Evolutionary conservation across 1,140 invertebrate genomes (phyloP).

Genomic region (Micrasema minimum): DNA sequence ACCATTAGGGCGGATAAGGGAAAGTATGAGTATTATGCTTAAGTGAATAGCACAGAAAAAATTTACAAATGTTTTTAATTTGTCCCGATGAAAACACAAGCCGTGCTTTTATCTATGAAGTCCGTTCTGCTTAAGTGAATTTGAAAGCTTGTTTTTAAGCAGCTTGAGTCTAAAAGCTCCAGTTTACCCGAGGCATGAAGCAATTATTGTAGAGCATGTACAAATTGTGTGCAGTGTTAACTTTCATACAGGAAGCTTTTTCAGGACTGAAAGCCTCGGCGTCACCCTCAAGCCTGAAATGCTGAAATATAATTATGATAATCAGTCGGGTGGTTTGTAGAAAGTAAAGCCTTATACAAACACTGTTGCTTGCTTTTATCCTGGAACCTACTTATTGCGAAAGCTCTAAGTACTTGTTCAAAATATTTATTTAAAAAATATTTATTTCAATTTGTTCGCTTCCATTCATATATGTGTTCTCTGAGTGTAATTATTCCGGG

Average conservation of each 20-base stretch:
- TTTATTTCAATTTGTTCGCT: no score
- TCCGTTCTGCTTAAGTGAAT: slow-evolving; percentile 6
- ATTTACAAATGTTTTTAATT: neutral
- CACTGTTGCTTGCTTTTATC: slow-evolving; percentile 5
- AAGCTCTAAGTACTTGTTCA: neutral
- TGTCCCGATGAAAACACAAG: slow-evolving; percentile 2
- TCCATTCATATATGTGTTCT: no score
- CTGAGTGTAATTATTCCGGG: no score
- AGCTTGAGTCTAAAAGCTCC: slow-evolving; percentile 8
- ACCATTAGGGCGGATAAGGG: no score
- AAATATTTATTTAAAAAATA: no score
- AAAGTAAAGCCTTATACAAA: neutral
- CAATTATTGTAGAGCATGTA: slow-evolving; percentile 28
- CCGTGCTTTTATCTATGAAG: neutral
- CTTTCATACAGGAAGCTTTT: slow-evolving; percentile 13
- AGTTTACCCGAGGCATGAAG: slow-evolving; percentile 10
- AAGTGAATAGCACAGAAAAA: no score
- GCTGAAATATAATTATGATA: slow-evolving; percentile 36
- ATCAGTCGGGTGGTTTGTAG: slow-evolving; percentile 15
- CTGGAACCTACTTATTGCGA: neutral
- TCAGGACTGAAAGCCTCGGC: slow-evolving; percentile 5
- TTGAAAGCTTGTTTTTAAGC: slow-evolving; percentile 14
- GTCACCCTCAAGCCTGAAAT: slow-evolving; percentile 1
- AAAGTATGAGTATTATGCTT: no score
- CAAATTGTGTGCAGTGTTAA: slow-evolving; percentile 34